phyloP scores from a whole-genome alignment of 2,797 vertebrate genomes.

The Rhadinocentrus ornatus region DNA sequence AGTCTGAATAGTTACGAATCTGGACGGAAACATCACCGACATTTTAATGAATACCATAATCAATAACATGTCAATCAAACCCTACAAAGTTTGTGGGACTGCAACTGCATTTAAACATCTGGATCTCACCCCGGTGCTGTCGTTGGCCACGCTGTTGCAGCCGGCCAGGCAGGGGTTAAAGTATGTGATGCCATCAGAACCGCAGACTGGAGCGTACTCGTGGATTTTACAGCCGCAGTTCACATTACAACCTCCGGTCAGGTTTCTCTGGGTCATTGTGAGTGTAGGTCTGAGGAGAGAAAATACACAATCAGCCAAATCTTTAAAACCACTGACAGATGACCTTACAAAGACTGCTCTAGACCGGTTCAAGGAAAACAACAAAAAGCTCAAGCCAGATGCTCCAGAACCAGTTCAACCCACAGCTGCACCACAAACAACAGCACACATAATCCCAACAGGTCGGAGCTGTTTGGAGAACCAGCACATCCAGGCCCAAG shows the following conservation, averaged over 20 bases:
- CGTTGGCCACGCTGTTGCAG: slow-evolving; percentile 90
- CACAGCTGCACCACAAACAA: too few relatives aligned
- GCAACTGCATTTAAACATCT: background rate
- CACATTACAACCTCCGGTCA: slow-evolving; percentile 96
- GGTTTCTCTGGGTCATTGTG: slow-evolving; percentile 94
- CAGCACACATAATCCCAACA: too few relatives aligned
- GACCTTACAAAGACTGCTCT: too few relatives aligned
- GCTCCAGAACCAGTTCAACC: too few relatives aligned
- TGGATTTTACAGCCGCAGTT: slow-evolving; percentile 96
- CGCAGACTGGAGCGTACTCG: slow-evolving; percentile 96
- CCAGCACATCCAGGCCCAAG: too few relatives aligned
- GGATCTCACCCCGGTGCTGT: slow-evolving; percentile 84
- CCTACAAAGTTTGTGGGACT: too few relatives aligned
- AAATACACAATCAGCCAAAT: background rate
- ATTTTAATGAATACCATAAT: background rate
- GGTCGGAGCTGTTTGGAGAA: too few relatives aligned
- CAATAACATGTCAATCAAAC: too few relatives aligned
- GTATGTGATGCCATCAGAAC: slow-evolving; percentile 97
- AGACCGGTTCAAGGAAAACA: too few relatives aligned
- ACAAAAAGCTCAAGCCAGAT: background rate
- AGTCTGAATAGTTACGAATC: slow-evolving; percentile 95
- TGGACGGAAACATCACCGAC: slow-evolving; percentile 53
- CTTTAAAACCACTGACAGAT: background rate
- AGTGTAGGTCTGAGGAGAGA: slow-evolving; percentile 86
- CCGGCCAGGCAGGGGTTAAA: slow-evolving; percentile 97